phyloP scores from a whole-genome alignment of 2,113 vertebrate species.

The Brachyhypopomus gauderio region DNA sequence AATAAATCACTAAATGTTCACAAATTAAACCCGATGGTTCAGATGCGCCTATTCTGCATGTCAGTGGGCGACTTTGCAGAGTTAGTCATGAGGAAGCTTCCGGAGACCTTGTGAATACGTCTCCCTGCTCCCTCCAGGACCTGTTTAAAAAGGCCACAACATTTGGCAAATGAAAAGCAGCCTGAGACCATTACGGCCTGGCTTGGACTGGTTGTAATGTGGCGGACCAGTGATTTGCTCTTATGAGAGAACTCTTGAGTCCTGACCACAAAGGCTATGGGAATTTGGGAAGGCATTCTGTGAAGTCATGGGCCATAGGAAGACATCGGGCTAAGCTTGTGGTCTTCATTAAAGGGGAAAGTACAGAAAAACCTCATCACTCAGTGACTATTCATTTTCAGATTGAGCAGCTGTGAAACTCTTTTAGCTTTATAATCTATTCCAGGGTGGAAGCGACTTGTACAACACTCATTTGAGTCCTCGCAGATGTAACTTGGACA shows the following conservation, averaged over 20 bases:
- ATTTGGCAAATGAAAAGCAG: slow-evolving; percentile 34
- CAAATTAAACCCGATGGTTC: slow-evolving; percentile 6
- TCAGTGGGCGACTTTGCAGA: background rate
- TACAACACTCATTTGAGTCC: background rate
- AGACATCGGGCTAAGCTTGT: slow-evolving; percentile 12
- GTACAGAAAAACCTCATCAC: slow-evolving; percentile 4
- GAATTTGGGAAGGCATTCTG: background rate
- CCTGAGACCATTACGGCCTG: slow-evolving; percentile 18
- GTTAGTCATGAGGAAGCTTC: background rate
- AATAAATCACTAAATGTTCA: background rate
- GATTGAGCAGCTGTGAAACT: background rate
- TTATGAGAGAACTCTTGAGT: slow-evolving; percentile 37
- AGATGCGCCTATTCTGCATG: background rate
- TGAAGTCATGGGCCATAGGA: slow-evolving; percentile 10
- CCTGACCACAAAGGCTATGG: slow-evolving; percentile 27
- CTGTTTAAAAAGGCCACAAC: slow-evolving; percentile 27
- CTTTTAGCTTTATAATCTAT: slow-evolving; percentile 20
- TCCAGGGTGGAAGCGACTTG: background rate
- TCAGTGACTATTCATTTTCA: background rate
- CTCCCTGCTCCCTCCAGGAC: slow-evolving; percentile 32
- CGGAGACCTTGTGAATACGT: background rate
- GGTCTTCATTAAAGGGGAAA: slow-evolving; percentile 23
- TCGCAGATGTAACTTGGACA: background rate
- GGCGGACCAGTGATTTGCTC: slow-evolving; percentile 22
- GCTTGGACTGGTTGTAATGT: slow-evolving; percentile 29